Conservation (phyloP, 1,140 invertebrate genomes). For the Zaprionus kolodkinae region DNA sequence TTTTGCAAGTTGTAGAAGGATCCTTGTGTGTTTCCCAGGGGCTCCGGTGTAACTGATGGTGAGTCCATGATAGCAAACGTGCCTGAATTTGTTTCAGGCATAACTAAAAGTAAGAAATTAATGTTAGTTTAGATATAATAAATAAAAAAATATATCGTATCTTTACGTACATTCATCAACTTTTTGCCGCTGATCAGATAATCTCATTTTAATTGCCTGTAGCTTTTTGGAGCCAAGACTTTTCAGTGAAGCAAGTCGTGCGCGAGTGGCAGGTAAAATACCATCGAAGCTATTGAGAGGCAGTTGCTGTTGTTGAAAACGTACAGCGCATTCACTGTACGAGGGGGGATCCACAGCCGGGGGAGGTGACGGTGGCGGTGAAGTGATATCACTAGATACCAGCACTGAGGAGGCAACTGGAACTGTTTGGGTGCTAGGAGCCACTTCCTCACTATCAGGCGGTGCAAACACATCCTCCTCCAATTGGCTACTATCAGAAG, state of each 20-base stretch:
- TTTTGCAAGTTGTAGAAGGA: slow-evolving; percentile 82
- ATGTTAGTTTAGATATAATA: slow-evolving; percentile 25
- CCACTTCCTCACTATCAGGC: slow-evolving; percentile 55
- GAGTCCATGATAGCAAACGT: slow-evolving; percentile 82
- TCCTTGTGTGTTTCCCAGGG: slow-evolving; percentile 70
- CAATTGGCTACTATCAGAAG: slow-evolving; percentile 74
- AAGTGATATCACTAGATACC: slow-evolving; percentile 17
- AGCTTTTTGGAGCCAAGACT: slow-evolving; percentile 89
- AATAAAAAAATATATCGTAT: slow-evolving; percentile 4
- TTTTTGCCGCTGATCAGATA: slow-evolving; percentile 86
- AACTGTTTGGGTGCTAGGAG: slow-evolving; percentile 43
- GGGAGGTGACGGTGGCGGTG: slow-evolving; percentile 28
- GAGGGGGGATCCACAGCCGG: slow-evolving; percentile 66
- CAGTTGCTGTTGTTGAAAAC: slow-evolving; percentile 72
- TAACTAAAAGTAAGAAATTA: slow-evolving; percentile 58
- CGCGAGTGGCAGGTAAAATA: slow-evolving; percentile 85
- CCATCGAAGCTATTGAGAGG: slow-evolving; percentile 67
- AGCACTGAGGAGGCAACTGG: slow-evolving; percentile 9
- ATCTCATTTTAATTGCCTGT: slow-evolving; percentile 87
- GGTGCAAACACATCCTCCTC: slow-evolving; percentile 79
- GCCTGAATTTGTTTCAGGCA: slow-evolving; percentile 66
- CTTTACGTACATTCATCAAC: slow-evolving; percentile 80
- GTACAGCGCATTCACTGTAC: slow-evolving; percentile 54
- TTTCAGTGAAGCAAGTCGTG: slow-evolving; percentile 87
- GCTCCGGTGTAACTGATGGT: slow-evolving; percentile 76